Evolutionary conservation across 2,888 invertebrate species (phyloP), one percentile per base, ranked within the genome.

Genomic region (Orchesellides sinensis): DNA sequence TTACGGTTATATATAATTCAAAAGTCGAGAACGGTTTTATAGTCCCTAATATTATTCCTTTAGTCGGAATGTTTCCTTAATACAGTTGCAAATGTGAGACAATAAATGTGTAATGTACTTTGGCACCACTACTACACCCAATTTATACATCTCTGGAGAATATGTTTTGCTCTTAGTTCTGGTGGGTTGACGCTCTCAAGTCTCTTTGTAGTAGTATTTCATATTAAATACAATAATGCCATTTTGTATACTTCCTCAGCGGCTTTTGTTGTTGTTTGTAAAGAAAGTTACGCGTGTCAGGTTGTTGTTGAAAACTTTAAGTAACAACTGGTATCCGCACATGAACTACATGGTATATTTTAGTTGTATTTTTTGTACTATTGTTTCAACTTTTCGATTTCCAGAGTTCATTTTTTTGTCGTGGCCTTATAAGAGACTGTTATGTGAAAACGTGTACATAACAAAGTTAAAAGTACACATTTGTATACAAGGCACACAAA

Each of bases 91-190:
- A 77, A 77, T 77, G 77, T 77, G 59, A 68, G 77, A 77, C 77
- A 77, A 69, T 77, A 77, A 77, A 77, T 77, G 77, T 68, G 68
- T 77, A 77, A 77, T 77, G 77, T 68, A 59, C 68, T 59, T 77
- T 77, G 77, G 77, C 77, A 77, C 47, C 56, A 45, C 45, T 23
- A 54, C 40, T n/a, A n/a, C n/a, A n/a, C n/a, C n/a, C n/a, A n/a
- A n/a, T n/a, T n/a, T n/a, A n/a, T n/a, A n/a, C n/a, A n/a, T n/a
- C n/a, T n/a, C n/a, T n/a, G n/a, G n/a, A n/a, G n/a, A n/a, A n/a
- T n/a, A n/a, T n/a, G n/a, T n/a, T n/a, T n/a, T n/a, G 10, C 12
- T 21, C 61, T 45, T 72, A n/a, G 59, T 61, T 72, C 59, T 72
- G 72, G 19, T 74, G 35, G 29, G 25, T 74, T 63, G 63, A 32